Evolutionary conservation across 2,797 vertebrate genomes (phyloP).

Genomic region (Chelonia mydas): DNA sequence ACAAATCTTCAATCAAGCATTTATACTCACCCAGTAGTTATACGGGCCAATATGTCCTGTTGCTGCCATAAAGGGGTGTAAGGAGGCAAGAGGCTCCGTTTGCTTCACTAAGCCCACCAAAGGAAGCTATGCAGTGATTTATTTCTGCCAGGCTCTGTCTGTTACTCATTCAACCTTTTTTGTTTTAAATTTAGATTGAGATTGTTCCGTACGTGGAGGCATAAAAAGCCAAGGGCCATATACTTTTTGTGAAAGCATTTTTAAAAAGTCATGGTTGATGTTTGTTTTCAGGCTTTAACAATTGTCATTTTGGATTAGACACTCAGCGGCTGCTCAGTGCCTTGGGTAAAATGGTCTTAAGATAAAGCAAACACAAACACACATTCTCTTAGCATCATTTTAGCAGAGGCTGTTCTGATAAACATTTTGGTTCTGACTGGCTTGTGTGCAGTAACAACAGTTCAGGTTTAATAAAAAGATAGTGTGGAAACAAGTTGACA

Average conservation of each 20-base stretch:
- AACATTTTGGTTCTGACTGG: background rate
- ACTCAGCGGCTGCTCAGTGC: background rate
- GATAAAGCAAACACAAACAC: conserved; percentile 10
- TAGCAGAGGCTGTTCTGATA: background rate
- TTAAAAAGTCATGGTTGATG: background rate
- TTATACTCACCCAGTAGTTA: conserved; percentile 77
- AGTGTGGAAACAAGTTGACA: background rate
- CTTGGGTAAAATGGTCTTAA: background rate
- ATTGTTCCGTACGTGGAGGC: background rate
- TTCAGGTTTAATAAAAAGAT: background rate
- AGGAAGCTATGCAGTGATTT: background rate
- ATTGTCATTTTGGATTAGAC: conserved; percentile 31
- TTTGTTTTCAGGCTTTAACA: conserved; percentile 39
- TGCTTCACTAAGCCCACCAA: background rate
- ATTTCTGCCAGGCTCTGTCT: background rate
- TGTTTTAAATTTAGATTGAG: background rate
- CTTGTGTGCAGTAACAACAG: background rate
- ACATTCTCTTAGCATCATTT: background rate
- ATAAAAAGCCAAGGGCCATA: background rate
- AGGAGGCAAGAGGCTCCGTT: conserved; percentile 31
- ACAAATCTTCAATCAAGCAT: conserved; percentile 55
- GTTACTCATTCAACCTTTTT: conserved; percentile 26
- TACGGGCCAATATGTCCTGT: conserved; percentile 65
- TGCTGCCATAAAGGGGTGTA: conserved; percentile 51
- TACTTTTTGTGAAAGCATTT: background rate